Evolutionary conservation across 1,140 invertebrate genomes (phyloP).

Genomic region (Dendrolimus kikuchii): DNA sequence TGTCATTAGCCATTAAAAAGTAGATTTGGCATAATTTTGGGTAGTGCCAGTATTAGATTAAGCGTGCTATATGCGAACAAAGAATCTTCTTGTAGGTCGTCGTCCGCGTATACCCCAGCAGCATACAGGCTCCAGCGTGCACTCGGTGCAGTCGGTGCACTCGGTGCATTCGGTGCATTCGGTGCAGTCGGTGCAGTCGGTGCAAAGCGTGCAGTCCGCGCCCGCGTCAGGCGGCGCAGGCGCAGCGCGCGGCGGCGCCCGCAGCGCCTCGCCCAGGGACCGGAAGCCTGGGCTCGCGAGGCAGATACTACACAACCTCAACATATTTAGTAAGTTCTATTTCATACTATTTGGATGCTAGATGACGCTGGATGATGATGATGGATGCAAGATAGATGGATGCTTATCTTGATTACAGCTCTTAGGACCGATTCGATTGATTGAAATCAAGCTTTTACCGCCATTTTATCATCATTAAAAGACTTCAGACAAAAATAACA

Average conservation of each 20-base stretch:
- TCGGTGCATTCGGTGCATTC: conserved; percentile 20
- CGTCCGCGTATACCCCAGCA: conserved; percentile 58
- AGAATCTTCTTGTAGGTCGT: conserved; percentile 32
- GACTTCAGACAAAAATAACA: too few relatives aligned
- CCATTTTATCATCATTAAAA: too few relatives aligned
- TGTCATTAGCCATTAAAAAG: too few relatives aligned
- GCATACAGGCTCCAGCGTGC: conserved; percentile 63
- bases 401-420: too few relatives aligned
- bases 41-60: too few relatives aligned
- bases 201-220: too few relatives aligned
- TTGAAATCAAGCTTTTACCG: too few relatives aligned
- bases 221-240: conserved; percentile 10
- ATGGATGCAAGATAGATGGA: background rate
- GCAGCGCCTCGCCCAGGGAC: conserved; percentile 43
- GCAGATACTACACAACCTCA: conserved; percentile 84
- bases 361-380: background rate
- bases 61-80: too few relatives aligned
- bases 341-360: background rate
- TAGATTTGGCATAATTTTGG: too few relatives aligned
- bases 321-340: conserved; percentile 80
- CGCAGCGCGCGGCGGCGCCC: conserved; percentile 19
- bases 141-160: conserved; percentile 31
- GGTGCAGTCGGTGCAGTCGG: conserved; percentile 4
- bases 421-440: too few relatives aligned
- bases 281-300: conserved; percentile 77